Conservation (phyloP, 2,888 invertebrate genomes). For the Nephrotoma flavescens region DNA sequence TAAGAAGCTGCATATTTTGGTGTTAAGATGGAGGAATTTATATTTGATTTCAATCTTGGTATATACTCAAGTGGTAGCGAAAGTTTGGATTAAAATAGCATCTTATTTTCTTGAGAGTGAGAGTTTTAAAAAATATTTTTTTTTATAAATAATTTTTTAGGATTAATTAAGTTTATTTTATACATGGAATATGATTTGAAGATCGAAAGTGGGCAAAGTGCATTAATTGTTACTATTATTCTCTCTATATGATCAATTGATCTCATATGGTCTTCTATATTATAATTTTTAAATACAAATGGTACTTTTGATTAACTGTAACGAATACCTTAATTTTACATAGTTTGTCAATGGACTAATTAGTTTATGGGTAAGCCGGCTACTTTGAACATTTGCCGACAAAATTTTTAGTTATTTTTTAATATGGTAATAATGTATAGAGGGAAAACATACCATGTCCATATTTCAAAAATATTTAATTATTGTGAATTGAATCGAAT, state of each 20-base stretch:
- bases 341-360: background rate
- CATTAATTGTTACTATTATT: background rate
- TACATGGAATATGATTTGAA: background rate
- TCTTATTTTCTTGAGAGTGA: background rate
- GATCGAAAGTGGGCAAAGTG: background rate
- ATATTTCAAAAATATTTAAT: too few species aligned
- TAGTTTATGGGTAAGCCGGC: background rate
- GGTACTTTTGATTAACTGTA: background rate
- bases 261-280: background rate
- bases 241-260: background rate
- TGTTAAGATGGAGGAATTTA: background rate
- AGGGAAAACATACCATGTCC: too few species aligned
- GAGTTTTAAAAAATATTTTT: background rate
- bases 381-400: background rate
- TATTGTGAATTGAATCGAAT: too few species aligned
- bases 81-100: background rate
- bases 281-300: background rate
- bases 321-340: background rate
- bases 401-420: too few species aligned
- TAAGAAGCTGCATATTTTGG: background rate
- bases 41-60: background rate
- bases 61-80: background rate
- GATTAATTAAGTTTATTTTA: background rate
- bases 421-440: too few species aligned
- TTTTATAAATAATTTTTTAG: background rate